Base-by-base conservation (phyloP, 37 sponge, comb jelly and placozoan genomes). In the Cladorhizidae sp. region DNA sequence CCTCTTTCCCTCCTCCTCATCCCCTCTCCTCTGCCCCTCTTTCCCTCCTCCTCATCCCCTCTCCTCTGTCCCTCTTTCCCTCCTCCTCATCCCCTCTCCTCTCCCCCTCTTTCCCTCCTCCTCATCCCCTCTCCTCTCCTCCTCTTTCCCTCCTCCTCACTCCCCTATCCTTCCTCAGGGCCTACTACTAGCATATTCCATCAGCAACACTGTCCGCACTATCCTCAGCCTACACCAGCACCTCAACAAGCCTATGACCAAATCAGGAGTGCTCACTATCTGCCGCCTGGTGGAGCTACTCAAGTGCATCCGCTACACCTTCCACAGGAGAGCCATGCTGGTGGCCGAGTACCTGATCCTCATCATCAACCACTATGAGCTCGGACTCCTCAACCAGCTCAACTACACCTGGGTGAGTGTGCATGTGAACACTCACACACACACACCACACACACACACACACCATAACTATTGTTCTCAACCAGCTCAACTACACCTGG, bases 221-320 rank as follows among this genome's bases (percentile, higher is more conserved):
- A 23, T 87, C 8, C 80, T 92, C 68, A 87, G 86, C 72, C 79
- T 95, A 39, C 98, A 95, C 69, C 65, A 62, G 20, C 43, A 63
- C 28, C 77, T 93, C 73, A 40, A 49, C 42, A 86, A 78, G 67
- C 94, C 98, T 8, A 88, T 98, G 85, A 89, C 87, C 65, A 98
- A 91, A 67, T 88, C 83, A 6, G 61, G 83, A 0, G 95, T 90
- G 21, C 92, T 95, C 25, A 75, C 88, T 58, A 42, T 93, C 26
- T 95, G 96, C 74, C 83, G 78, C 37, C 50, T 95, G 61, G 61
- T 93, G 17, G 94, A 98, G 67, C 89, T 98, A 2, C 64, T 98
- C 41, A 95, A 98, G 85, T 76, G 88, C 43, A 70, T 94, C 41
- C 84, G 91, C 73, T 76, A 37, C 69, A 87, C 92, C 8, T 94